Evolutionary conservation across 2,888 invertebrate species (phyloP).

Genomic region (Acronicta aceris): DNA sequence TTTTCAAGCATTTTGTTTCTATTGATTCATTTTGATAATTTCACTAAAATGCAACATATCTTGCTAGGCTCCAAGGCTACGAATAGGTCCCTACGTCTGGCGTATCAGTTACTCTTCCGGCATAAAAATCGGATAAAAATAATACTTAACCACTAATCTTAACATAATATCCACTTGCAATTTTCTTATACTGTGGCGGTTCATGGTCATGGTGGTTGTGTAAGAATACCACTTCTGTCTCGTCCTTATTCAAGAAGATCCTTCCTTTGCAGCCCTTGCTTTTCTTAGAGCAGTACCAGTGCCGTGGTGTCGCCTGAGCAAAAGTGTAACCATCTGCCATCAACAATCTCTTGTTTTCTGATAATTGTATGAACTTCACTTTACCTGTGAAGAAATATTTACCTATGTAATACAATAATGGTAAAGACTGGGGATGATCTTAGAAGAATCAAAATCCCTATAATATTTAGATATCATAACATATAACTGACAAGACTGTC

Average conservation of each 20-base stretch:
- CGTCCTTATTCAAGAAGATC: conserved; percentile 60
- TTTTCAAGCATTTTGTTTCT: too few relatives aligned
- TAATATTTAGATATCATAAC: too few relatives aligned
- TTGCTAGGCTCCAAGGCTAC: too few relatives aligned
- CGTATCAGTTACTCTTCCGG: too few relatives aligned
- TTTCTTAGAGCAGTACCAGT: conserved; percentile 75
- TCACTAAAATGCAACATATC: too few relatives aligned
- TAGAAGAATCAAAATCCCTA: too few relatives aligned
- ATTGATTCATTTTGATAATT: too few relatives aligned
- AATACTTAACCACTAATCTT: conserved; percentile 33
- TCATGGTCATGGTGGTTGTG: conserved; percentile 64
- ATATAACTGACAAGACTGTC: too few relatives aligned
- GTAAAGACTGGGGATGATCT: too few relatives aligned
- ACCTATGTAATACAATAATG: background rate
- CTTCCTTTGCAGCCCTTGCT: conserved; percentile 71
- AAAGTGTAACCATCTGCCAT: conserved; percentile 73
- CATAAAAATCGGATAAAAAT: too few relatives aligned
- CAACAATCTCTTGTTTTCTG: conserved; percentile 60
- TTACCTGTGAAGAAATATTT: conserved; percentile 47
- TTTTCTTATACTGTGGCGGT: conserved; percentile 60
- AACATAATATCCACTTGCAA: conserved; percentile 55
- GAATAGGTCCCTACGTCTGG: too few relatives aligned
- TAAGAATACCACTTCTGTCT: conserved; percentile 52
- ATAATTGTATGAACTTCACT: conserved; percentile 63
- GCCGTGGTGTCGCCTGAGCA: conserved; percentile 60